Evolutionary conservation across 2,888 invertebrate species (phyloP), one percentile per base, ranked within the genome.

Genomic region (Epinotia bilunana): DNA sequence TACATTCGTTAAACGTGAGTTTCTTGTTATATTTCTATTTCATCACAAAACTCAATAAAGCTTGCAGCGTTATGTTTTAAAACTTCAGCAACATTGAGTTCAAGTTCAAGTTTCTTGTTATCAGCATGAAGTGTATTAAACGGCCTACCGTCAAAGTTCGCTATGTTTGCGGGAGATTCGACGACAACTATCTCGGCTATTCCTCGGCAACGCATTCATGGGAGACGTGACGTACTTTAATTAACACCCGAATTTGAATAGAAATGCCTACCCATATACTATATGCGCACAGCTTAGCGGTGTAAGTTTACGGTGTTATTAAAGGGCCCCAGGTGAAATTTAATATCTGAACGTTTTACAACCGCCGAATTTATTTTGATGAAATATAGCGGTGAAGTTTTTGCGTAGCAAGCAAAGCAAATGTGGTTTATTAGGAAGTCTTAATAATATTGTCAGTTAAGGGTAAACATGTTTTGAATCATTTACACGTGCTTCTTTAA

Each of bases 201-300:
- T 74, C 61, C 69, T 53, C 63, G 61, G 74, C 72, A 76, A 46
- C 72, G 72, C 70, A 58, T 63, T 60, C 63, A 61, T 72, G 71
- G 72, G 78, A 75, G 76, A 82, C 82, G 81, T 82, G 83, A 83
- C 81, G 78, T 78, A 81, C 64, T 82, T 79, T 81, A 81, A 83
- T 82, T 83, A 83, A 82, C 82, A 80, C 78, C 79, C 78, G 78
- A 81, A 86, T 84, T 84, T 83, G 80, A 84, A 83, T 83, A 84
- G 80, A 83, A 82, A 82, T 80, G 80, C 78, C 73, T 80, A 49
- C 76, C 73, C 72, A 68, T 57, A 75, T 75, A 60, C 67, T 75
- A 71, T 67, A 72, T 75, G 75, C 75, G 67, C 20, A 65, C 28
- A 28, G 71, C 61, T 72, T 75, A 58, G 43, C 74, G 55, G 55